A percentile compares a stretch with the other conserved stretches of the same genome.
phyloP scores from a whole-genome alignment of 2,888 invertebrate genomes.

The Chrysolina oricalcia region DNA sequence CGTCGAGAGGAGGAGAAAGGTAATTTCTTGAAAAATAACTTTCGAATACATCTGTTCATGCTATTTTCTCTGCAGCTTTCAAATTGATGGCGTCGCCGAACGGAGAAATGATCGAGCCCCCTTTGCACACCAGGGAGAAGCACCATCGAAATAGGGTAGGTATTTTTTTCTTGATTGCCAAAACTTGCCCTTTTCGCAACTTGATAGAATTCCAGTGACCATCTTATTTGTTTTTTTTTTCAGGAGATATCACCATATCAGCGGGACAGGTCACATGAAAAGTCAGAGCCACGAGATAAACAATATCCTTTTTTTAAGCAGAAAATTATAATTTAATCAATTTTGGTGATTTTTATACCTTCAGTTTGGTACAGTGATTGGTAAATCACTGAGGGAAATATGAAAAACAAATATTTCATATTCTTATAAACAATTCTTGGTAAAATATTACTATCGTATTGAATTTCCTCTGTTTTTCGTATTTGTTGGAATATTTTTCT shows the following conservation, averaged over 20 bases:
- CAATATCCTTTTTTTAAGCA: conserved; percentile 81
- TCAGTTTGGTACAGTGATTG: too few species aligned
- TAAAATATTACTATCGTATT: not conserved
- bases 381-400: not conserved
- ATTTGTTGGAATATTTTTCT: conserved; percentile 63
- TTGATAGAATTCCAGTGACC: too few species aligned
- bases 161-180: conserved; percentile 35
- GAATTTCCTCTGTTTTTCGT: not conserved
- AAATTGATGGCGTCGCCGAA: conserved; percentile 80
- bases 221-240: conserved; percentile 60
- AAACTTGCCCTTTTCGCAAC: not conserved
- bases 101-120: conserved; percentile 80
- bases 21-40: not conserved
- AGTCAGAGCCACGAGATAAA: conserved; percentile 84
- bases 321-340: not conserved
- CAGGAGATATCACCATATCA: conserved; percentile 88
- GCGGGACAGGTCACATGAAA: conserved; percentile 83
- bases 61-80: conserved; percentile 70
- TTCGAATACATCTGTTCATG: not conserved
- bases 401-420: not conserved
- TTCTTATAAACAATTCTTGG: conserved; percentile 12
- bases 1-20: conserved; percentile 69
- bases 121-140: conserved; percentile 80
- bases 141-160: conserved; percentile 84
- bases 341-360: not conserved